Evolutionary conservation across 2,797 vertebrate species (phyloP).

Genomic region (Sebastes matsubarae): DNA sequence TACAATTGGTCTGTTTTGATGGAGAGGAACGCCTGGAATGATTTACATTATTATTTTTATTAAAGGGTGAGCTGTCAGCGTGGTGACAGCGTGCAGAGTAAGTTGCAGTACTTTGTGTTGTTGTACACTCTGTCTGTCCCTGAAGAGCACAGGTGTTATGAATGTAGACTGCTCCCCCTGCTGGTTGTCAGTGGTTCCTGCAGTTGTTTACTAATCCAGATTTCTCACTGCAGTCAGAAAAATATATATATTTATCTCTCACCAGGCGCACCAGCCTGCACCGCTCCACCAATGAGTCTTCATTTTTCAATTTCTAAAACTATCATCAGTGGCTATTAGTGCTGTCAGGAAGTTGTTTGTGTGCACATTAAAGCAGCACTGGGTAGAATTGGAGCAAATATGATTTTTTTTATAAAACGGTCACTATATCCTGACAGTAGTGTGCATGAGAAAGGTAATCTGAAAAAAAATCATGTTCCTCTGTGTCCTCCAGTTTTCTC

Average conservation of each 20-base stretch:
- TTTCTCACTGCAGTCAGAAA: slow-evolving; percentile 43
- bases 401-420: no score
- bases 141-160: slow-evolving; percentile 2
- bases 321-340: not conserved
- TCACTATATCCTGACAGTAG: no score
- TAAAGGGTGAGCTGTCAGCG: slow-evolving; percentile 20
- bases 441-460: no score
- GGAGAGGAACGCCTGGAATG: not conserved
- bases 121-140: slow-evolving; percentile 16
- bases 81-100: slow-evolving; percentile 20
- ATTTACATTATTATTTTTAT: slow-evolving; percentile 21
- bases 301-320: not conserved
- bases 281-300: not conserved
- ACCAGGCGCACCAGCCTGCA: not conserved
- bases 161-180: slow-evolving; percentile 70
- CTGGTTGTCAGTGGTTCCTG: slow-evolving; percentile 41
- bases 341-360: not conserved
- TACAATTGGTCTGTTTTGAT: not conserved
- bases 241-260: not conserved
- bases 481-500: no score
- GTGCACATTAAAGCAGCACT: not conserved
- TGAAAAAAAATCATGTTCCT: no score
- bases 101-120: slow-evolving; percentile 27
- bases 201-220: slow-evolving; percentile 58
- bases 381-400: no score